These are phyloP conservation scores for Andrena trimmerana DNA, from an alignment of 2,888 invertebrate species.

Conservation along the genomic window DNA sequence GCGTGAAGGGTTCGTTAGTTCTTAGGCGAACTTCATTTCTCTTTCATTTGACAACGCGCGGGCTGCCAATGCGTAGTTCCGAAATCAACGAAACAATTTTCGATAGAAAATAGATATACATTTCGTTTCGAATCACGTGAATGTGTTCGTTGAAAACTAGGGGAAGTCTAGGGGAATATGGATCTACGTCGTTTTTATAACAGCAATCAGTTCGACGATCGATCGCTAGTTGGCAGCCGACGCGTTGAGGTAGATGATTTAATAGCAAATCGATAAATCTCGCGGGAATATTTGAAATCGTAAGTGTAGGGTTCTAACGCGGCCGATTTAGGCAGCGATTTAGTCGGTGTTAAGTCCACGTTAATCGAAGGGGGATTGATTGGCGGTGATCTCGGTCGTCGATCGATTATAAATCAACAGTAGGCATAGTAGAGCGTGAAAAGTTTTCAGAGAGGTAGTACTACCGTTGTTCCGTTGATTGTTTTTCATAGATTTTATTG, in stretches of 20 bases:
- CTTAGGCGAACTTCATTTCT: slow-evolving; percentile 20
- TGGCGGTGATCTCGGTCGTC: slow-evolving; percentile 59
- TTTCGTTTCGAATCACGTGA: background rate
- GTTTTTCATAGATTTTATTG: slow-evolving; percentile 84
- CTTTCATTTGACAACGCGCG: slow-evolving; percentile 1
- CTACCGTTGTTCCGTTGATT: slow-evolving; percentile 84
- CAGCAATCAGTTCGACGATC: background rate
- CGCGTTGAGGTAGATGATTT: slow-evolving; percentile 16
- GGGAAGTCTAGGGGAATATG: background rate
- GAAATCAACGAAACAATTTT: background rate
- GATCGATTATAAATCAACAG: slow-evolving; percentile 75
- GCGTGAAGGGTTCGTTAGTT: slow-evolving; percentile 26
- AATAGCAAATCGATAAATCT: slow-evolving; percentile 37
- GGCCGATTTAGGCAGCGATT: slow-evolving; percentile 34
- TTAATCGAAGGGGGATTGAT: slow-evolving; percentile 32
- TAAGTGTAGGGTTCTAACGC: slow-evolving; percentile 45
- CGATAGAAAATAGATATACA: background rate
- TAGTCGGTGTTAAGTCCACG: slow-evolving; percentile 49
- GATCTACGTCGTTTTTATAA: background rate
- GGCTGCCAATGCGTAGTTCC: slow-evolving; percentile 18
- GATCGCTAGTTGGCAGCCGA: slow-evolving; percentile 25
- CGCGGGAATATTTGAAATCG: slow-evolving; percentile 12
- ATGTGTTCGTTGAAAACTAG: background rate
- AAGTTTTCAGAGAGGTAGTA: slow-evolving; percentile 79
- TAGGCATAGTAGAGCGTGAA: slow-evolving; percentile 78